Percentiles rank a stretch among this genome's conserved stretches.
Evolutionary conservation across 2,888 invertebrate species (phyloP).

Genomic region (Troides oblongomaculatus): DNA sequence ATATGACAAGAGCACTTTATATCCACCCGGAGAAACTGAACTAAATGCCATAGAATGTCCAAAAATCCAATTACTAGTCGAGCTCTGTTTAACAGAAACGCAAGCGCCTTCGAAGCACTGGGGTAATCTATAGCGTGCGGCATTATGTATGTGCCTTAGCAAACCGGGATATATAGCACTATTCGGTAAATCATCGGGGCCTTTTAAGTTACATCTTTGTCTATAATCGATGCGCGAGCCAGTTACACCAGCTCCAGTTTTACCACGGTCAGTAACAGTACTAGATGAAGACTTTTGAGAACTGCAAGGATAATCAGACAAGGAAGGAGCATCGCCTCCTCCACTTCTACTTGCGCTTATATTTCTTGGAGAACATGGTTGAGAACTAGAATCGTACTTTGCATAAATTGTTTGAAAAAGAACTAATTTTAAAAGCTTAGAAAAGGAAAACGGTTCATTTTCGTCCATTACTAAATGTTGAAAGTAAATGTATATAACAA

Average conservation of each 20-base stretch:
- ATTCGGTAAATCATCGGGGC: slow-evolving; percentile 48
- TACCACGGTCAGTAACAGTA: slow-evolving; percentile 58
- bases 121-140: slow-evolving; percentile 64
- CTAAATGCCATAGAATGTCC: slow-evolving; percentile 71
- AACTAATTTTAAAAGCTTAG: slow-evolving; percentile 54
- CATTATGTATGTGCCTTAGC: slow-evolving; percentile 67
- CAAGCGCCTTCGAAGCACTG: slow-evolving; percentile 74
- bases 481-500: slow-evolving; percentile 20
- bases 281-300: slow-evolving; percentile 41
- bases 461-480: slow-evolving; percentile 36
- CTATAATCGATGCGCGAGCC: slow-evolving; percentile 60
- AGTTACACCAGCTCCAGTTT: slow-evolving; percentile 70
- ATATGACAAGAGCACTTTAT: slow-evolving; percentile 66
- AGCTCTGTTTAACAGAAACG: slow-evolving; percentile 62
- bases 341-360: slow-evolving; percentile 36
- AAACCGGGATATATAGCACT: slow-evolving; percentile 65
- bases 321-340: slow-evolving; percentile 43
- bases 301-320: slow-evolving; percentile 43
- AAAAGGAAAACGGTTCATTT: slow-evolving; percentile 42
- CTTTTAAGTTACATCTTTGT: slow-evolving; percentile 35
- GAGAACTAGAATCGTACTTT: slow-evolving; percentile 46
- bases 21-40: slow-evolving; percentile 73
- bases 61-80: slow-evolving; percentile 60
- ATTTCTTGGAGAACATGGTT: slow-evolving; percentile 44
- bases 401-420: slow-evolving; percentile 62